These are phyloP conservation scores for Urocynchramus pylzowi DNA, from an alignment of 2,113 vertebrate species.

Conservation along the genomic window DNA sequence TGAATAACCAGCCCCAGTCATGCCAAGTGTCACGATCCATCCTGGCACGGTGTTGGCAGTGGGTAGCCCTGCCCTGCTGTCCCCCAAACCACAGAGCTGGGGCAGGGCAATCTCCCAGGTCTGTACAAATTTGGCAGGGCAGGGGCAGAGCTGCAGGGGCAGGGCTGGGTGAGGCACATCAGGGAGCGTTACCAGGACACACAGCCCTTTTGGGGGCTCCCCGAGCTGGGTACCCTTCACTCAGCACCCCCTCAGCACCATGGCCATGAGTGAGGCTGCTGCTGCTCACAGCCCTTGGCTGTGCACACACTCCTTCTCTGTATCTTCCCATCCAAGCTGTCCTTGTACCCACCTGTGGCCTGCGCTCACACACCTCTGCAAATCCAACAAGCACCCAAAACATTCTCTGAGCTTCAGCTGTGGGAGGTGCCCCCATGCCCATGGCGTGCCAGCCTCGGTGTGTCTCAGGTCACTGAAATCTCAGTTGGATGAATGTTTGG, in stretches of 20 bases:
- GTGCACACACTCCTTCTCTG: not conserved
- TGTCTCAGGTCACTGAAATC: accelerated
- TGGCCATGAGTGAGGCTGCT: accelerated
- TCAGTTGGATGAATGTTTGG: not conserved
- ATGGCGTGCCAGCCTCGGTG: accelerated
- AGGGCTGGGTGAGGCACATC: accelerated
- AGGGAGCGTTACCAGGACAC: accelerated
- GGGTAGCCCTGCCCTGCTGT: not conserved
- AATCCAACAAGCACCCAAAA: not conserved
- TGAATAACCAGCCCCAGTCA: accelerated
- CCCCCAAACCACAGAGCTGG: not conserved
- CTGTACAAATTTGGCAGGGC: not conserved
- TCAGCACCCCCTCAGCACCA: not conserved
- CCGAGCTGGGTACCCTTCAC: accelerated
- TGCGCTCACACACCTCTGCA: accelerated
- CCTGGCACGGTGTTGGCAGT: not conserved
- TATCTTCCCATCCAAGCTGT: not conserved
- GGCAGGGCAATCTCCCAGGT: not conserved
- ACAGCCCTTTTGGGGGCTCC: not conserved
- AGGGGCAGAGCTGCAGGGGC: not conserved
- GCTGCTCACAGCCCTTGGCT: not conserved
- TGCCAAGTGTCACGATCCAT: accelerated
- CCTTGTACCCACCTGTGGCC: not conserved
- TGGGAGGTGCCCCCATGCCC: not conserved
- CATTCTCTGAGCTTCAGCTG: not conserved